A percentile compares a stretch with the other conserved stretches of the same genome.
phyloP scores from a whole-genome alignment of 2,888 invertebrate species.

The Drosophila paranaensis region DNA sequence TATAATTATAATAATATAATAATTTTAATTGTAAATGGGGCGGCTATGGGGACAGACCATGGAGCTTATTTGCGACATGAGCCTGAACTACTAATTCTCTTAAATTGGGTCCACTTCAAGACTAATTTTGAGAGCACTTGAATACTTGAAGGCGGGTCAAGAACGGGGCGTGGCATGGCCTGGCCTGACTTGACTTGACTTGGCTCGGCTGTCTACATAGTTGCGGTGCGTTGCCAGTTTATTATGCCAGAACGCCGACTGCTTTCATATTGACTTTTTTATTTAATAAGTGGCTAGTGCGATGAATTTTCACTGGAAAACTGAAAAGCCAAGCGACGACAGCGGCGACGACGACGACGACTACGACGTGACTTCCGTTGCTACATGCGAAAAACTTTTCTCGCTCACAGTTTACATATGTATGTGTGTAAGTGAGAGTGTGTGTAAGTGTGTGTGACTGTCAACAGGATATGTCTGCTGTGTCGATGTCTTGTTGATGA shows the following conservation, averaged over 20 bases:
- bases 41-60: no score
- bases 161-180: no score
- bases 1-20: no score
- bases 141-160: no score
- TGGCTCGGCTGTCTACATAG: background rate
- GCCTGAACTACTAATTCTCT: no score
- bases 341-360: background rate
- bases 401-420: slow-evolving; percentile 2
- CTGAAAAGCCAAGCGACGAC: slow-evolving; percentile 26
- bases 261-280: slow-evolving; percentile 32
- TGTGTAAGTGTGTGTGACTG: slow-evolving; percentile 36
- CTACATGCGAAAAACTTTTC: slow-evolving; percentile 64
- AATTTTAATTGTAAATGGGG: no score
- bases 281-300: slow-evolving; percentile 54
- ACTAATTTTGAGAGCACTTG: no score
- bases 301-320: slow-evolving; percentile 63
- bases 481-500: slow-evolving; percentile 67
- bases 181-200: background rate
- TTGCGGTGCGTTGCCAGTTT: background rate
- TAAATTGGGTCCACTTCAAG: no score
- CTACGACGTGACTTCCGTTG: slow-evolving; percentile 66
- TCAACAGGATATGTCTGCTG: slow-evolving; percentile 71
- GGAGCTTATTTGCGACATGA: no score
- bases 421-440: slow-evolving; percentile 24
- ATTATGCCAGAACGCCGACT: slow-evolving; percentile 14